A percentile compares a stretch with the other conserved stretches of the same genome.
Evolutionary conservation across 1,140 invertebrate genomes (phyloP).

Genomic region (Bombus superbus): DNA sequence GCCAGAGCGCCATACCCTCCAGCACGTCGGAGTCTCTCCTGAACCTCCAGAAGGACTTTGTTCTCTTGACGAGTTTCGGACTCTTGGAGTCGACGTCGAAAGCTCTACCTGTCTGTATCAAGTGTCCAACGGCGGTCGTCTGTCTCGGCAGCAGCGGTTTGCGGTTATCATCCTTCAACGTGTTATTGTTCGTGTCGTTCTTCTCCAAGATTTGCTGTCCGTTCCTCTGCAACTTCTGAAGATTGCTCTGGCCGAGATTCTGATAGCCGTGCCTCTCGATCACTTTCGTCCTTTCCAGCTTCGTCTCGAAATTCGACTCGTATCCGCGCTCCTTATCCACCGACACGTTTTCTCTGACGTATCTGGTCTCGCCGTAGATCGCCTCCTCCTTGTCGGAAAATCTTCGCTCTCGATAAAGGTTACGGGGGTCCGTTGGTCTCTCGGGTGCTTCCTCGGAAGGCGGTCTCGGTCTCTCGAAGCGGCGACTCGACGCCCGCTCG

Average conservation of each 20-base stretch:
- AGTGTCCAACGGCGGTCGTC: constrained; percentile 76
- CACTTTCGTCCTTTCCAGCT: constrained; percentile 78
- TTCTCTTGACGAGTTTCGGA: constrained; percentile 87
- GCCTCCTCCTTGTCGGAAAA: constrained; percentile 79
- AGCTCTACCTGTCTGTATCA: constrained; percentile 75
- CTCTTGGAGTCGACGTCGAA: constrained; percentile 81
- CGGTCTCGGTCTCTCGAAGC: constrained; percentile 78
- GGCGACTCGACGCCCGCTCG: constrained; percentile 68
- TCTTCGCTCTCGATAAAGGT: constrained; percentile 67
- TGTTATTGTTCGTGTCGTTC: constrained; percentile 85
- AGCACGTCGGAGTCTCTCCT: constrained; percentile 88
- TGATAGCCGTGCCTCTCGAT: constrained; percentile 76
- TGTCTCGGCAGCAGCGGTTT: constrained; percentile 70
- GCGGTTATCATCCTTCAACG: constrained; percentile 75
- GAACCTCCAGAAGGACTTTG: constrained; percentile 93
- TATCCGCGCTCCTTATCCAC: constrained; percentile 81
- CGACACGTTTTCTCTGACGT: constrained; percentile 43
- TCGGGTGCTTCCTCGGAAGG: constrained; percentile 81
- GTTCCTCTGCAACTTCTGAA: constrained; percentile 56
- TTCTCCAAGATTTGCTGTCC: constrained; percentile 74
- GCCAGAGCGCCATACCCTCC: constrained; percentile 93
- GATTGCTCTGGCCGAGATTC: constrained; percentile 14
- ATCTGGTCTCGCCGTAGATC: constrained; percentile 78
- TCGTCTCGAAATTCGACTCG: constrained; percentile 82
- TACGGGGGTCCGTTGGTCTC: constrained; percentile 69